Evolutionary conservation across 2,113 vertebrate genomes (phyloP).

Genomic region (Takifugu bimaculatus): DNA sequence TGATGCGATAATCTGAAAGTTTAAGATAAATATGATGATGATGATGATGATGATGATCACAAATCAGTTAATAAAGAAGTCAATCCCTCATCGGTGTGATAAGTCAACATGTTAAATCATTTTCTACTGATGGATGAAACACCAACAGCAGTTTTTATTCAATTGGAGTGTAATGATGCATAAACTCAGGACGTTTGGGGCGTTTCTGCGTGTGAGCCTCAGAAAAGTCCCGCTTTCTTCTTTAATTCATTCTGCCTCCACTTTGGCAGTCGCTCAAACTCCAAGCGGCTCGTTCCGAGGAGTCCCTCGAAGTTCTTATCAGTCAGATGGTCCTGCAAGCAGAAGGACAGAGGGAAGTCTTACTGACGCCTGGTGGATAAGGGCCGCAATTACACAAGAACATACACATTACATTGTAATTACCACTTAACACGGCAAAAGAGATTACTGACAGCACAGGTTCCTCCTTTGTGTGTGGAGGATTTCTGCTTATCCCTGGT

Average conservation of each 20-base stretch:
- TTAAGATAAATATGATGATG: too few relatives aligned
- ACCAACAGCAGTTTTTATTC: too few relatives aligned
- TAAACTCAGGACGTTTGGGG: neutral
- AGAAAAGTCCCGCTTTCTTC: slow-evolving; percentile 86
- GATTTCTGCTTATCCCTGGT: too few relatives aligned
- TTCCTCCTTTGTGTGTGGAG: too few relatives aligned
- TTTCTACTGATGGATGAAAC: too few relatives aligned
- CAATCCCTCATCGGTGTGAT: too few relatives aligned
- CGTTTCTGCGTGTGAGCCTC: slow-evolving; percentile 24
- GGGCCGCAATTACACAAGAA: too few relatives aligned
- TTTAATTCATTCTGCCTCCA: slow-evolving; percentile 89
- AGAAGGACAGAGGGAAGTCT: slow-evolving; percentile 16
- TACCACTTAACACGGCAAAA: too few relatives aligned
- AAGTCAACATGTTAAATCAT: too few relatives aligned
- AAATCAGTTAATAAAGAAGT: neutral
- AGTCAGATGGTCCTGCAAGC: slow-evolving; percentile 78
- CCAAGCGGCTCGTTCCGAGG: slow-evolving; percentile 78
- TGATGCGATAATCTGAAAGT: neutral
- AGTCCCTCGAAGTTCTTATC: slow-evolving; percentile 82
- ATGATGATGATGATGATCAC: neutral
- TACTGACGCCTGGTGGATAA: slow-evolving; percentile 23
- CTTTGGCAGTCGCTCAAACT: slow-evolving; percentile 84
- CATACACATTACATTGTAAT: too few relatives aligned
- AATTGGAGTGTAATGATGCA: too few relatives aligned
- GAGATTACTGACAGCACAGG: too few relatives aligned